Evolutionary conservation across 2,113 vertebrate genomes (phyloP).

Genomic region (Halichoeres trimaculatus): DNA sequence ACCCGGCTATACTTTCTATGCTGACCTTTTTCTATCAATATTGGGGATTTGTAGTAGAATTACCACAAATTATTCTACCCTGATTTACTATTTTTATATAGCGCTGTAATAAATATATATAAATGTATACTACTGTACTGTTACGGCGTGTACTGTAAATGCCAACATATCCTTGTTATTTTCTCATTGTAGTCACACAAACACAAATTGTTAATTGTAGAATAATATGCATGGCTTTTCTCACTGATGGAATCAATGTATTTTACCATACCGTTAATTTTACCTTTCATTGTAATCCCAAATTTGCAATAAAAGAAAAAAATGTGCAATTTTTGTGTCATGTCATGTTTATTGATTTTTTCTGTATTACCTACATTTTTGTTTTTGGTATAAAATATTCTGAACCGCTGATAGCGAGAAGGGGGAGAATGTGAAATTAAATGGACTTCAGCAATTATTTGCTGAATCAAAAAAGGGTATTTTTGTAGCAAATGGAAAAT

Average conservation of each 20-base stretch:
- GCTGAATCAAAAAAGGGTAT: slow-evolving; percentile 51
- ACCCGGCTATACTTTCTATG: slow-evolving; percentile 71
- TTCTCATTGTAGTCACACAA: slow-evolving; percentile 59
- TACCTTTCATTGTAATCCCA: slow-evolving; percentile 62
- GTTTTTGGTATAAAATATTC: neutral
- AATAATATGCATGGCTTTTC: slow-evolving; percentile 73
- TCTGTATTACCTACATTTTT: neutral
- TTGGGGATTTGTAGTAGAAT: slow-evolving; percentile 56
- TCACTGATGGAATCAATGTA: slow-evolving; percentile 53
- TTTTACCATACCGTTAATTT: slow-evolving; percentile 56
- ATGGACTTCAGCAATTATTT: slow-evolving; percentile 41
- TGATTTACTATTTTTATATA: slow-evolving; percentile 80
- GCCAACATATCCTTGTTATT: slow-evolving; percentile 57
- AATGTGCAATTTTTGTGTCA: slow-evolving; percentile 13
- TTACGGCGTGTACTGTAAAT: slow-evolving; percentile 70
- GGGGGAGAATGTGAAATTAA: neutral
- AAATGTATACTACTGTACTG: slow-evolving; percentile 49
- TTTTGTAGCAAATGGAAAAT: slow-evolving; percentile 54
- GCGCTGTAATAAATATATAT: slow-evolving; percentile 65
- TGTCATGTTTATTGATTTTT: slow-evolving; percentile 43
- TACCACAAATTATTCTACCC: slow-evolving; percentile 44
- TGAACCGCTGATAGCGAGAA: neutral
- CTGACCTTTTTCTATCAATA: slow-evolving; percentile 73
- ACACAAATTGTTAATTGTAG: slow-evolving; percentile 48
- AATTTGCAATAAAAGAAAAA: slow-evolving; percentile 75